A percentile compares a stretch with the other conserved stretches of the same genome.
These are phyloP conservation scores for Neotoma lepida DNA, from an alignment of 2,113 vertebrate genomes.

Conservation along the genomic window DNA sequence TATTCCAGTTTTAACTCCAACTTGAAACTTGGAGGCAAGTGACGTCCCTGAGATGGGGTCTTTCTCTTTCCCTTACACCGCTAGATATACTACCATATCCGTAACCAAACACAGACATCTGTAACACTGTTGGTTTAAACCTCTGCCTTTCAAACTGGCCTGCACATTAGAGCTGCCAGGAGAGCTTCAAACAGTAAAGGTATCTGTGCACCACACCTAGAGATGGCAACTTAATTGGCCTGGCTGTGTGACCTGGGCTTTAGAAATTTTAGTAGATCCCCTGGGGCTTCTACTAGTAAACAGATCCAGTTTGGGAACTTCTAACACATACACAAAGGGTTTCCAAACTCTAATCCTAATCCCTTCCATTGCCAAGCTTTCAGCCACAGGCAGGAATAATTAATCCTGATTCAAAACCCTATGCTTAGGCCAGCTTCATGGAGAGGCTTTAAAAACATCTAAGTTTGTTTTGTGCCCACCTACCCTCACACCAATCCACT, in stretches of 20 bases:
- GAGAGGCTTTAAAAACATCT: slow-evolving; percentile 57
- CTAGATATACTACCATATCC: accelerated
- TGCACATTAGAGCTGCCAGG: accelerated
- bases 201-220: neutral
- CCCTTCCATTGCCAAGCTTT: slow-evolving; percentile 65
- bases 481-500: slow-evolving; percentile 60
- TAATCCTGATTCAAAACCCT: slow-evolving; percentile 64
- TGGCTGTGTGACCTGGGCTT: neutral
- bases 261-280: neutral
- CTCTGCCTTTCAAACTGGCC: neutral
- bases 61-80: neutral
- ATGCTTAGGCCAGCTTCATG: neutral
- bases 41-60: accelerated
- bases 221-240: neutral
- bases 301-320: neutral
- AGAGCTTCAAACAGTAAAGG: neutral
- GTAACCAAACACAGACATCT: neutral
- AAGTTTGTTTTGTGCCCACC: slow-evolving; percentile 30
- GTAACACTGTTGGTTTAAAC: neutral
- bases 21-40: neutral
- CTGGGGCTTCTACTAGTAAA: neutral
- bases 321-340: slow-evolving; percentile 65
- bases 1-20: neutral
- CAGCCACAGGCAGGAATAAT: slow-evolving; percentile 57
- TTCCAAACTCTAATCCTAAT: slow-evolving; percentile 66